Evolutionary conservation across 2,113 vertebrate species (phyloP), one percentile per base, ranked within the genome.

Genomic region (Calidris pugnax): DNA sequence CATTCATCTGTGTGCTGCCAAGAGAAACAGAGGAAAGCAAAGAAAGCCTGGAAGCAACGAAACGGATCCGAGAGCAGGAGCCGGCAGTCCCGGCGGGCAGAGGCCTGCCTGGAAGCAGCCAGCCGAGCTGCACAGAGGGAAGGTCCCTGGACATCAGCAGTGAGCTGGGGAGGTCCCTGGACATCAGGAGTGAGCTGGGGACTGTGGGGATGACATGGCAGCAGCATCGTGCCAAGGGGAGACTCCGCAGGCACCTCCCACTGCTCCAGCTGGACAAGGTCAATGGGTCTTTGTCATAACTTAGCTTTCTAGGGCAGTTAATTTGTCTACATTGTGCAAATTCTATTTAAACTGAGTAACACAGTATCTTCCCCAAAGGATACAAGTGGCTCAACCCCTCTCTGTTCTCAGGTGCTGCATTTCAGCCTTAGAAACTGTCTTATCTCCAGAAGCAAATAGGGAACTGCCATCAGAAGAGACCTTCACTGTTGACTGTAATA

Each of bases 61-160:
- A 69, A 74, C 1, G 3, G 33, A 23, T 24, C 19, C 2, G 20
- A 91, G 7, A 62, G 23, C 3, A 41, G 0, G 1, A 84, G 12
- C 14, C 7, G 6, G 28, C 12, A 33, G 5, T 56, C 9, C 5
- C 0, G 0, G 35, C 3, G 5, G 48, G 33, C 41, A 57, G 59
- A 83, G 62, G 4, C 5, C 18, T 83, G 48, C 6, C 18, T 76
- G 15, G 33, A 50, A 43, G 19, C 43, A 59, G 28, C 47, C 6
- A 30, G 17, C 4, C 4, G 10, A 51, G 20, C 0, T 4, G 6
- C 37, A 13, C 0, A 0, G 2, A 60, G 24, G 62, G 45, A 92
- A 67, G 4, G 7, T n/a, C 20, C 26, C 19, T 30, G 27, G 16
- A 6, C 23, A 13, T 39, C 7, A 2, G 0, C 14, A 4, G 0